Percentiles rank a stretch among this genome's conserved stretches.
Conservation (phyloP, 2,888 invertebrate species). For the Meandrusa payeni region DNA sequence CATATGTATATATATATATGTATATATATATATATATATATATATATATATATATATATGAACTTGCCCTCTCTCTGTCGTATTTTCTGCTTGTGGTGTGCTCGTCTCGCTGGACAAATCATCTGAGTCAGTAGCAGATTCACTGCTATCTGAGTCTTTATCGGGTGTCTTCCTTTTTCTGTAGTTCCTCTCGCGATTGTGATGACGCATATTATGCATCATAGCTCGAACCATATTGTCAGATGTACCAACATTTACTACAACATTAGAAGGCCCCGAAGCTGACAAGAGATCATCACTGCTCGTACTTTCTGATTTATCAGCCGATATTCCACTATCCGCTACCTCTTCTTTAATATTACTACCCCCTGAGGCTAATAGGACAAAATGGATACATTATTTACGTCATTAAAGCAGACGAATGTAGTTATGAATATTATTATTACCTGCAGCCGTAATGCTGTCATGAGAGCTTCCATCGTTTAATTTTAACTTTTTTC, state of each 20-base stretch:
- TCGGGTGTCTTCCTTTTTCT: conserved; percentile 67
- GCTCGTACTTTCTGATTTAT: conserved; percentile 71
- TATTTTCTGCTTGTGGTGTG: conserved; percentile 36
- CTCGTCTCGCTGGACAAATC: conserved; percentile 56
- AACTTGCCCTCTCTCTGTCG: conserved; percentile 51
- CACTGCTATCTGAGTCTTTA: conserved; percentile 59
- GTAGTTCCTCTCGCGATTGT: conserved; percentile 55
- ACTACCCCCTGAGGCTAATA: conserved; percentile 33
- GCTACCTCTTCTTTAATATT: conserved; percentile 58
- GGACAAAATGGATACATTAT: conserved; percentile 43
- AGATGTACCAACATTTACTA: conserved; percentile 59
- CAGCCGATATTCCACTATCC: conserved; percentile 70
- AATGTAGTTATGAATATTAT: conserved; percentile 24
- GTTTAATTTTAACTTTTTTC: conserved; percentile 70
- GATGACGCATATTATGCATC: conserved; percentile 55
- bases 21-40: too few species aligned
- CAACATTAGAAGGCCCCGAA: conserved; percentile 56
- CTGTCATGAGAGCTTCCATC: conserved; percentile 73
- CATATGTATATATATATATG: too few species aligned
- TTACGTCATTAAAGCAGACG: conserved; percentile 40
- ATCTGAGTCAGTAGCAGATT: conserved; percentile 64
- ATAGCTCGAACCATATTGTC: conserved; percentile 60
- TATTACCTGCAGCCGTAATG: conserved; percentile 56
- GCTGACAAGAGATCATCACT: conserved; percentile 55
- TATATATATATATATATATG: too few species aligned